phyloP scores from a whole-genome alignment of 1,140 invertebrate species.

The Caenorhabditis tropicalis region DNA sequence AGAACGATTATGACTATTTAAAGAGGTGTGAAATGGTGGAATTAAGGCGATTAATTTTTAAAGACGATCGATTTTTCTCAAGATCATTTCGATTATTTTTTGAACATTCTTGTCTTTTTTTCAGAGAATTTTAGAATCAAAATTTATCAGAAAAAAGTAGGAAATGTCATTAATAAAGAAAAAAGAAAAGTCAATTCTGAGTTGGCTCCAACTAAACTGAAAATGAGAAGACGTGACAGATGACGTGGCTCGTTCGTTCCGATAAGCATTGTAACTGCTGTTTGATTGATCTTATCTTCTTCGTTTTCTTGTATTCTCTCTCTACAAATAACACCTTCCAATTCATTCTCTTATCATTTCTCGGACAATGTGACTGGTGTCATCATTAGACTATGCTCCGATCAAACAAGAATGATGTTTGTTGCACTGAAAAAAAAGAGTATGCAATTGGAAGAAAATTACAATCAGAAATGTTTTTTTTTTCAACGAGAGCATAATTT shows the following conservation, averaged over 20 bases:
- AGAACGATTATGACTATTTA: background rate
- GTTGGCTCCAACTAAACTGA: too few species aligned
- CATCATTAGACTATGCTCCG: background rate
- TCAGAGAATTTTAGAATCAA: too few species aligned
- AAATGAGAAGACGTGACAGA: too few species aligned
- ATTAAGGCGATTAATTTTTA: background rate
- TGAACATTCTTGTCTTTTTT: background rate
- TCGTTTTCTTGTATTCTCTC: background rate
- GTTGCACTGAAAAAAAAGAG: background rate
- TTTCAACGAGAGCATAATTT: too few species aligned
- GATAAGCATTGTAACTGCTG: constrained; percentile 24
- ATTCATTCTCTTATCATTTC: background rate
- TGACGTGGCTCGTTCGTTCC: too few species aligned
- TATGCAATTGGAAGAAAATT: too few species aligned
- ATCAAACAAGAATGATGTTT: constrained; percentile 32
- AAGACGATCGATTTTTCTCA: background rate
- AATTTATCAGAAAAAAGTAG: background rate
- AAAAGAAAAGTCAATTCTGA: too few species aligned
- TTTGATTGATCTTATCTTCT: constrained; percentile 12
- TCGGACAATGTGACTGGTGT: constrained; percentile 17
- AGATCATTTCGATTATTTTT: background rate
- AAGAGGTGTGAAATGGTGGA: constrained; percentile 1
- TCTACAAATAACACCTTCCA: background rate
- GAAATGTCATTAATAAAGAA: too few species aligned
- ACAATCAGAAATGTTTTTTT: too few species aligned